phyloP scores from a whole-genome alignment of 2,888 invertebrate species.

The Exephanes ischioxanthus region DNA sequence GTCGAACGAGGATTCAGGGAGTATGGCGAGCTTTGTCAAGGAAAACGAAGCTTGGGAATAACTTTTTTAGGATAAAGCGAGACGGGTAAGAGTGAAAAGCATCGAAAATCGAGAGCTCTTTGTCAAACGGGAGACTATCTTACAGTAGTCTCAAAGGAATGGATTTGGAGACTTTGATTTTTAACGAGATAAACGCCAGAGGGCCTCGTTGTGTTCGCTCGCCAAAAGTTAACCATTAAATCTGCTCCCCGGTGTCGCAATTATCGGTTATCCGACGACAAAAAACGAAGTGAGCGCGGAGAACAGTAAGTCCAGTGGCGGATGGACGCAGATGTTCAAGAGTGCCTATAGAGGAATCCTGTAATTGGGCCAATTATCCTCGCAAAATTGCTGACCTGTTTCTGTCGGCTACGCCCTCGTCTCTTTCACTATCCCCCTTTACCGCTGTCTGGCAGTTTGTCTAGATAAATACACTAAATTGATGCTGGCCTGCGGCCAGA shows the following conservation, averaged over 20 bases:
- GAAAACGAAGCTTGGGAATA: not conserved
- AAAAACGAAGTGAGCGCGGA: conserved; percentile 3
- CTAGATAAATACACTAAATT: conserved; percentile 43
- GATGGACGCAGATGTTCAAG: conserved; percentile 23
- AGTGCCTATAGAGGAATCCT: conserved; percentile 13
- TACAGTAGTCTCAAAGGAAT: not conserved
- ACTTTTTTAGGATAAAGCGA: not conserved
- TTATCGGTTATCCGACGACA: conserved; percentile 25
- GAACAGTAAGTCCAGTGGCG: not conserved
- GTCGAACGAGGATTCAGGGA: not conserved
- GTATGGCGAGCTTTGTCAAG: not conserved
- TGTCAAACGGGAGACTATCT: not conserved
- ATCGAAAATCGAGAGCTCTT: not conserved
- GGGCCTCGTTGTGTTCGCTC: not conserved
- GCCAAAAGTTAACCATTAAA: conserved; percentile 41
- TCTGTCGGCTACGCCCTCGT: conserved; percentile 27
- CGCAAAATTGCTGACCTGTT: conserved; percentile 55
- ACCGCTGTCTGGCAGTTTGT: conserved; percentile 19
- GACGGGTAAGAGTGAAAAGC: not conserved
- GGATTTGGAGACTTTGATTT: not conserved
- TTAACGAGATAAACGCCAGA: not conserved
- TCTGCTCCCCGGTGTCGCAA: conserved; percentile 6
- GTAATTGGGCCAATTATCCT: conserved; percentile 62
- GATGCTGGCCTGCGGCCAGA: conserved; percentile 59
- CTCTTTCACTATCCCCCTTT: not conserved